These are phyloP conservation scores for Condylura cristata DNA, from an alignment of 2,113 vertebrate genomes.

Conservation along the genomic window DNA sequence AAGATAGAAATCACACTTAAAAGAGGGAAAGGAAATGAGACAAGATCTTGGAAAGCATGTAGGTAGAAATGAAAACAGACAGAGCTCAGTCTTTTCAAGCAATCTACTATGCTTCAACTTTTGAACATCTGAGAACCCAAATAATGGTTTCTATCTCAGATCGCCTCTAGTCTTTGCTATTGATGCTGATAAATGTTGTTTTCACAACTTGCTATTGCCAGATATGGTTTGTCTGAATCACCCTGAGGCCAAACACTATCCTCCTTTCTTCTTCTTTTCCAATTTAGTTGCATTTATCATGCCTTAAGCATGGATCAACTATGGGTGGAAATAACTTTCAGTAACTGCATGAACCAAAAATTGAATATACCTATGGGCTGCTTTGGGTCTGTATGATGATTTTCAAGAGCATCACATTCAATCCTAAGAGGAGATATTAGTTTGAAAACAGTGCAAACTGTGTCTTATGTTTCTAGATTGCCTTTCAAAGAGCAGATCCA, in stretches of 20 bases:
- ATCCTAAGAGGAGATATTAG: background rate
- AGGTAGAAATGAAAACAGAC: constrained; percentile 39
- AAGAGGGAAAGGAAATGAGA: constrained; percentile 38
- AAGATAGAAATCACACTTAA: constrained; percentile 40
- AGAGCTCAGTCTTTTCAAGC: background rate
- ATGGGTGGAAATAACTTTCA: constrained; percentile 42
- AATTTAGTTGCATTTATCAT: constrained; percentile 50
- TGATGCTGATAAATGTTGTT: constrained; percentile 70
- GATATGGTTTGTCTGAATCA: constrained; percentile 55
- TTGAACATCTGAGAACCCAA: constrained; percentile 49
- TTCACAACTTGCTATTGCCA: constrained; percentile 51
- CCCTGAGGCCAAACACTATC: constrained; percentile 9
- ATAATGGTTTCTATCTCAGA: constrained; percentile 53
- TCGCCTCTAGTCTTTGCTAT: background rate
- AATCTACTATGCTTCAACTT: background rate
- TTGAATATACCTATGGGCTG: background rate
- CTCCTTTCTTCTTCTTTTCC: background rate
- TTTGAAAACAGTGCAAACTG: background rate
- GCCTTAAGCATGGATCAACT: background rate
- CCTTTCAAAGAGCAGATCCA: background rate
- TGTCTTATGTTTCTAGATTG: background rate
- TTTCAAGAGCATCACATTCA: background rate
- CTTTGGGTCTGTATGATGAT: background rate
- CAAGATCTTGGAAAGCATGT: constrained; percentile 41
- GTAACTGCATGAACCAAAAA: background rate